Evolutionary conservation across 2,797 vertebrate genomes (phyloP).

Genomic region (Petrocephalus sullivani): DNA sequence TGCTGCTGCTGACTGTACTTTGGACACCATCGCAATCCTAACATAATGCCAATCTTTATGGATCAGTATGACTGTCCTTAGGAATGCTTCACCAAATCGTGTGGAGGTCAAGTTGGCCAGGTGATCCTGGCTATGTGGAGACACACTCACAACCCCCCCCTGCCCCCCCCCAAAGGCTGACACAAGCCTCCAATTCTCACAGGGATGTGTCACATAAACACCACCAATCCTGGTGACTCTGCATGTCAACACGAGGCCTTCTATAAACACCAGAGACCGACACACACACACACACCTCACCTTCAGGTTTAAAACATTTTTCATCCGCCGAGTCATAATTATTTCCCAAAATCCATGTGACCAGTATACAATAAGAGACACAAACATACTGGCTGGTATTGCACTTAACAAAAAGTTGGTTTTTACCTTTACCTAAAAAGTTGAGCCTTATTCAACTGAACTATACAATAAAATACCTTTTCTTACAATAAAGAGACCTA

Average conservation of each 20-base stretch:
- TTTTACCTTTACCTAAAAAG: slow-evolving; percentile 15
- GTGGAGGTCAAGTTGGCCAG: neutral
- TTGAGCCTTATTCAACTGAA: slow-evolving; percentile 5
- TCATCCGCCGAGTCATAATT: neutral
- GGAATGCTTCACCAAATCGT: neutral
- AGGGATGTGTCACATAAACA: neutral
- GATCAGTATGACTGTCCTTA: neutral
- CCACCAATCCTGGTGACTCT: neutral
- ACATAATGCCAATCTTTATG: neutral
- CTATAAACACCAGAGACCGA: neutral
- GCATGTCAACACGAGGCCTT: neutral
- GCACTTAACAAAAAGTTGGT: slow-evolving; percentile 4
- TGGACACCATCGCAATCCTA: neutral
- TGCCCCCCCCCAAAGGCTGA: neutral
- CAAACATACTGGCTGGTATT: slow-evolving; percentile 16
- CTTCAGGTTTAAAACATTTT: neutral
- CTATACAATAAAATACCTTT: slow-evolving; percentile 25
- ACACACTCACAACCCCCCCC: neutral
- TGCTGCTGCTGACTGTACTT: neutral
- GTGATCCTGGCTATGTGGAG: neutral
- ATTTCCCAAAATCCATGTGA: neutral
- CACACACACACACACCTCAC: neutral
- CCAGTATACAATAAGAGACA: neutral
- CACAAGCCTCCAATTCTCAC: neutral
- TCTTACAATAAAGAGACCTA: neutral